phyloP scores from a whole-genome alignment of 2,113 vertebrate species.

The Tursiops truncatus region DNA sequence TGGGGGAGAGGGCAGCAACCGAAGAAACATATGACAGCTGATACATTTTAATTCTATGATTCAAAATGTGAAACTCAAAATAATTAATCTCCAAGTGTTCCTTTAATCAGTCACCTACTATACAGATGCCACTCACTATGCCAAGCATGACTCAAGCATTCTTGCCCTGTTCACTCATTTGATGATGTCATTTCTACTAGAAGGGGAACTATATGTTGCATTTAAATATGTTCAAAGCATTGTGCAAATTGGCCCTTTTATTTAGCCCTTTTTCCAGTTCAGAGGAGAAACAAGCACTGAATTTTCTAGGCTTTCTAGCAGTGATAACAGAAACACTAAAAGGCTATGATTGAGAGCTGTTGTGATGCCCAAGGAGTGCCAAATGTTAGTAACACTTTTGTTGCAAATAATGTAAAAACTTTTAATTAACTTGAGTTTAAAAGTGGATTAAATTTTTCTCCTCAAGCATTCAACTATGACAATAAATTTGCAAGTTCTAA shows the following conservation, averaged over 20 bases:
- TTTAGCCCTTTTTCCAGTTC: constrained; percentile 37
- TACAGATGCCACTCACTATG: accelerated
- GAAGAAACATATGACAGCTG: not conserved
- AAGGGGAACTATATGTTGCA: not conserved
- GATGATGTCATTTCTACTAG: not conserved
- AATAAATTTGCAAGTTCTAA: constrained; percentile 52
- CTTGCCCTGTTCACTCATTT: not conserved
- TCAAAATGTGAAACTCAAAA: not conserved
- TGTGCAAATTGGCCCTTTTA: not conserved
- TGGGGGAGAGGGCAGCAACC: not conserved
- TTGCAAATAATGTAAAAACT: constrained; percentile 40
- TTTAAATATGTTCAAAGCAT: not conserved
- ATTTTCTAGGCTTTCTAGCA: constrained; percentile 37
- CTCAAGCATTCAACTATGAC: constrained; percentile 28
- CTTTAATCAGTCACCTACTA: not conserved
- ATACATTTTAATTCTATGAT: not conserved
- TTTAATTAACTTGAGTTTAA: constrained; percentile 62
- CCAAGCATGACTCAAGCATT: not conserved
- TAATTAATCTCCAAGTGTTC: not conserved
- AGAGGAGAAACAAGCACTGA: constrained; percentile 30
- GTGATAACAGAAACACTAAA: not conserved
- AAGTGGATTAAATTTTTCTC: constrained; percentile 46
- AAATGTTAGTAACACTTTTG: not conserved
- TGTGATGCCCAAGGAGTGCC: not conserved
- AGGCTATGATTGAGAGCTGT: not conserved